These are phyloP conservation scores for Chymomyza amoena DNA, from an alignment of 2,888 invertebrate genomes.

Conservation along the genomic window DNA sequence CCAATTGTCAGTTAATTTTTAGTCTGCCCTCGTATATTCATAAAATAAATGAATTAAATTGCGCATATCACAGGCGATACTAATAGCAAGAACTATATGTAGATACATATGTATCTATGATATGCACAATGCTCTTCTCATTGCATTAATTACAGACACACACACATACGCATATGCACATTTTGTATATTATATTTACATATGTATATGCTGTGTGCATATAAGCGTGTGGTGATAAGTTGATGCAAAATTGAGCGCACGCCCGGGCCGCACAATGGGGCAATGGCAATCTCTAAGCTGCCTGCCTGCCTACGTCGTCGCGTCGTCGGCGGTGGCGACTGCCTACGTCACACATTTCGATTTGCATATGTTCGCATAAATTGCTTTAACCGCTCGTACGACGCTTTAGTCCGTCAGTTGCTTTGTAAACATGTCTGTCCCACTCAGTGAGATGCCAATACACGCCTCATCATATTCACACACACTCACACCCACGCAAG, in stretches of 20 bases:
- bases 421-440: background rate
- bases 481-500: conserved; percentile 20
- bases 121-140: background rate
- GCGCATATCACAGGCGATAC: background rate
- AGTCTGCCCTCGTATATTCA: conserved; percentile 23
- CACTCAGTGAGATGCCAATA: too few relatives aligned
- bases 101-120: too few relatives aligned
- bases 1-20: too few relatives aligned
- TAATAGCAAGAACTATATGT: conserved; percentile 24
- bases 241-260: conserved; percentile 33
- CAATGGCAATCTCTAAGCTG: background rate
- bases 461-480: background rate
- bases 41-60: conserved; percentile 13
- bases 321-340: background rate
- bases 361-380: conserved; percentile 13
- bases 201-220: background rate
- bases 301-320: conserved; percentile 34
- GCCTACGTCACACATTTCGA: conserved; percentile 44
- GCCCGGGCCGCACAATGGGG: conserved; percentile 5
- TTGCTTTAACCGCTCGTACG: conserved; percentile 3
- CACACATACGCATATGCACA: background rate
- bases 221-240: conserved; percentile 30
- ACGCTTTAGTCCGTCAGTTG: conserved; percentile 25
- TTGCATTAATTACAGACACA: background rate
- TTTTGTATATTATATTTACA: background rate